Base-by-base conservation (phyloP, 2,113 vertebrate genomes). In the Oryzias celebensis region DNA sequence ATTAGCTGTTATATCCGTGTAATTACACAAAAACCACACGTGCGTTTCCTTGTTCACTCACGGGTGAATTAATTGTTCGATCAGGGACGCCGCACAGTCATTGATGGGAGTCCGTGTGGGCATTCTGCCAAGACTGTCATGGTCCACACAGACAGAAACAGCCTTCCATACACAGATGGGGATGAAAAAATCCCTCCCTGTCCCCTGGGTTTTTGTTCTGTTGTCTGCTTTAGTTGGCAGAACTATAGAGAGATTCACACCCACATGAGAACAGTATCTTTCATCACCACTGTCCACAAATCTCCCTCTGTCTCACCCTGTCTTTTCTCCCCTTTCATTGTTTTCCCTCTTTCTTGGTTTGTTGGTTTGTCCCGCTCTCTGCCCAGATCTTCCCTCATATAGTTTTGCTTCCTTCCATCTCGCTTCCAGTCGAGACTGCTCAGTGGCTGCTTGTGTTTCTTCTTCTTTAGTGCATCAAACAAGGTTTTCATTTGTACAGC, bases 181-280 rank as follows among this genome's bases (percentile, higher is more conserved):
- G 57, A n/a, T 7, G 20, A n/a, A 48, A 18, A 48, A 48, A 82
- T 62, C 63, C 59, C n/a, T 73, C 62, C 81, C 52, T 36, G 52
- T 77, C 80, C 69, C 71, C 49, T 77, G 77, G 65, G 81, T 52
- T 76, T 77, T 81, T 60, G 42, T 77, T 73, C 66, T 49, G 62
- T 77, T 83, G 81, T 86, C 79, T 85, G 84, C 77, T 89, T 84
- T 83, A 57, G 71, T 87, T 90, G 84, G 83, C 80, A 65, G 66
- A 18, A 24, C 74, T 82, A 76, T 85, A 83, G 84, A 89, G 85
- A 79, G 71, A 82, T 86, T 77, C 85, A 68, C 83, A 78, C 84
- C 80, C 82, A 85, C 78, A 79, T 58, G 72, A 78, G 69, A 85
- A 77, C 78, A 73, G 63, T 79, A 62, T 85, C 80, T 77, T 68